Evolutionary conservation across 2,888 invertebrate genomes (phyloP), one percentile per base, ranked within the genome.

Genomic region (Ametastegia equiseti): DNA sequence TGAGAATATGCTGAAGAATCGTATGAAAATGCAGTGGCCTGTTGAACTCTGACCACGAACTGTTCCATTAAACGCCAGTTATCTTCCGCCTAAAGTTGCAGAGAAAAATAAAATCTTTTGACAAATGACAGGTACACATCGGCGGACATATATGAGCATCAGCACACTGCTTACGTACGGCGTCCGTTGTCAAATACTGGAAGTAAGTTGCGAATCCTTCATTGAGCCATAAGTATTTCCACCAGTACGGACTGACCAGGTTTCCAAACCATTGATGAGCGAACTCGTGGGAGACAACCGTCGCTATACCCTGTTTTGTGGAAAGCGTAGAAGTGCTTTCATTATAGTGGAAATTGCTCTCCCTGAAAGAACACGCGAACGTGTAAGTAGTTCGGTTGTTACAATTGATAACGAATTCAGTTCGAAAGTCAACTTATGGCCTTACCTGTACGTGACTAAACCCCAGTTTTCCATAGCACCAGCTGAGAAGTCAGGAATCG

Each of bases 401-500:
- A 27, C 11, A 1, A 2, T 15, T 6, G 13, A 30, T 30, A 23
- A 57, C 7, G 1, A 57, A 54, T 30, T 50, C 42, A 19, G 33
- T 36, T 47, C 33, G 36, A 57, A 47, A 23, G 9, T 9, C 92
- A 92, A 69, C 92, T 91, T n/a, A 92, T 86, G 2, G 86, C 93
- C 84, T 86, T 86, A 94, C 94, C 94, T 94, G 92, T 96, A 97
- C 13, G 96, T 96, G 77, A 97, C 95, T 71, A 97, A 91, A 6
- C 97, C 98, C 97, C 97, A 98, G 90, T 97, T 98, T 91, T 98
- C 97, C 97, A 97, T 97, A 1, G 97, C 97, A 0, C 96, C 97
- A 7, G 96, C 96, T 82, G 95, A 94, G 90, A 97, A 97, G 89
- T 97, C 97, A 0, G 97, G 97, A 84, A 98, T 92, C 0, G 97